These are phyloP conservation scores for Xyrauchen texanus DNA, from an alignment of 2,113 vertebrate genomes.

Conservation along the genomic window DNA sequence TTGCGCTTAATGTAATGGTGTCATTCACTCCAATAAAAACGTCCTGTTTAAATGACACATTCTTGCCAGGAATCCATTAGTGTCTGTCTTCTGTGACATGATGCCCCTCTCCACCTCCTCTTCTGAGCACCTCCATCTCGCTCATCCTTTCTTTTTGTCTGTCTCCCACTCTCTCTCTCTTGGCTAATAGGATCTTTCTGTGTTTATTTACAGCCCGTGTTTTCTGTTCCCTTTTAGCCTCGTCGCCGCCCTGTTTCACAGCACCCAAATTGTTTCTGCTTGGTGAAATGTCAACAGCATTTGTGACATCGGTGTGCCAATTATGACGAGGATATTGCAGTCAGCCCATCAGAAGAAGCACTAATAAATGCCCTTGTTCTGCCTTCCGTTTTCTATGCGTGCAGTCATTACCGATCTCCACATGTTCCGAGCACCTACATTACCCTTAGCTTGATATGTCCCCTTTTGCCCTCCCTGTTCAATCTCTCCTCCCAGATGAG, in stretches of 20 bases:
- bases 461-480: constrained; percentile 29
- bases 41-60: constrained; percentile 64
- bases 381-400: constrained; percentile 33
- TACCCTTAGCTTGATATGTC: constrained; percentile 44
- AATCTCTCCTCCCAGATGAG: constrained; percentile 31
- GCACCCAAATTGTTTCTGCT: constrained; percentile 67
- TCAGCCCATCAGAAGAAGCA: constrained; percentile 58
- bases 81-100: constrained; percentile 60
- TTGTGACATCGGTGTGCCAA: constrained; percentile 67
- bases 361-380: constrained; percentile 57
- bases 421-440: constrained; percentile 46
- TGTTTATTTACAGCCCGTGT: constrained; percentile 57
- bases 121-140: constrained; percentile 7
- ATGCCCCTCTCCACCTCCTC: constrained; percentile 43
- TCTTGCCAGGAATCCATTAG: constrained; percentile 62
- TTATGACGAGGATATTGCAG: constrained; percentile 69
- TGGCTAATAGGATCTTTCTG: constrained; percentile 51
- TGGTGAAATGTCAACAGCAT: constrained; percentile 71
- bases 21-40: constrained; percentile 60
- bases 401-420: constrained; percentile 51
- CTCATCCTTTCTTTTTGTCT: constrained; percentile 23
- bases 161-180: constrained; percentile 21
- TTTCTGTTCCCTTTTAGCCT: constrained; percentile 51
- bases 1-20: constrained; percentile 62
- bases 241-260: constrained; percentile 33